A percentile compares a stretch with the other conserved stretches of the same genome.
Conservation (phyloP, 2,797 vertebrate genomes). For the Rhodeus uyekii region DNA sequence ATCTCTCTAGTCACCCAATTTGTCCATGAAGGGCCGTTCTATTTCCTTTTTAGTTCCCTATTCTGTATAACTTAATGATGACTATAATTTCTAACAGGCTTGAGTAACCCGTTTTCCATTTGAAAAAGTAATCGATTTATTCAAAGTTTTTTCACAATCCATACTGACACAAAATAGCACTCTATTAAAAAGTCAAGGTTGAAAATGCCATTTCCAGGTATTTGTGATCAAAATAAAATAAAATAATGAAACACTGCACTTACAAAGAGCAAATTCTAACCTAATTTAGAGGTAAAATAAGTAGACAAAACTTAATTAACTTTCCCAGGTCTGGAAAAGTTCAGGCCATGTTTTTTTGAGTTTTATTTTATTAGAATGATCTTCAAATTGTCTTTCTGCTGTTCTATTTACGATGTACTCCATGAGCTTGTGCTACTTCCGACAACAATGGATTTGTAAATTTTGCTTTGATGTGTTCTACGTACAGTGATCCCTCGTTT, state of each 20-base stretch:
- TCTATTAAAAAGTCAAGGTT: neutral
- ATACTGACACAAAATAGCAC: neutral
- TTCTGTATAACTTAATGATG: neutral
- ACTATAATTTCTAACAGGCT: neutral
- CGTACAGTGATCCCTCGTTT: too few species aligned
- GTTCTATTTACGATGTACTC: neutral
- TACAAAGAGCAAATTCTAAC: neutral
- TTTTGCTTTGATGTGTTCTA: neutral
- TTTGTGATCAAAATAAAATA: neutral
- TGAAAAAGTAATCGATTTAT: neutral
- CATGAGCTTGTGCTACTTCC: neutral
- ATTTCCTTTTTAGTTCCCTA: neutral
- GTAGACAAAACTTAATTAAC: neutral
- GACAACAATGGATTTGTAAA: neutral
- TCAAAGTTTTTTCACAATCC: neutral
- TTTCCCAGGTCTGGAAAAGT: neutral
- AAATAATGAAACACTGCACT: neutral
- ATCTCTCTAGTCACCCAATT: slow-evolving; percentile 24
- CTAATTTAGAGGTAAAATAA: neutral
- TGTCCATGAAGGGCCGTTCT: neutral
- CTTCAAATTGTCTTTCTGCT: too few species aligned
- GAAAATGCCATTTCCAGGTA: neutral
- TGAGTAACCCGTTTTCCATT: neutral
- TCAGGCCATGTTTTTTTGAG: too few species aligned
- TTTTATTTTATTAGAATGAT: too few species aligned